Evolutionary conservation across 37 sponge, comb jelly and placozoan species (phyloP).

Genomic region (Theonella swinhoei): DNA sequence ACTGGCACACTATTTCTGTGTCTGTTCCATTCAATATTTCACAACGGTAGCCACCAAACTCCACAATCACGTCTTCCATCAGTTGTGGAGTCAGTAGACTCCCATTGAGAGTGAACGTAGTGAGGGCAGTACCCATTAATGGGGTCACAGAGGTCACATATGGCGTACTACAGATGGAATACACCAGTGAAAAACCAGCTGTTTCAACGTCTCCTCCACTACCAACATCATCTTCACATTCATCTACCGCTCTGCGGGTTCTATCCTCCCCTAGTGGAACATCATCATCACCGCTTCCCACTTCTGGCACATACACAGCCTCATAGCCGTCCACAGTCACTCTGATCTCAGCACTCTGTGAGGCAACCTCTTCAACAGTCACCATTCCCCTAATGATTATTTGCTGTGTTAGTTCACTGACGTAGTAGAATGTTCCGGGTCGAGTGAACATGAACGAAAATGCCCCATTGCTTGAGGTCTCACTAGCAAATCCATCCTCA

Average conservation of each 20-base stretch:
- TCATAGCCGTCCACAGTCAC: conserved; percentile 34
- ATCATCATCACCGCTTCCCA: not conserved
- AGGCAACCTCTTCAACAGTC: not conserved
- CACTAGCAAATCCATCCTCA: not conserved
- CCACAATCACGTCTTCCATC: conserved; percentile 7
- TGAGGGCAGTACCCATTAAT: not conserved
- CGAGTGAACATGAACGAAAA: conserved; percentile 23
- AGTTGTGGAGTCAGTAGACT: not conserved
- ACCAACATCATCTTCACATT: not conserved
- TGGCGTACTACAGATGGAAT: conserved; percentile 52
- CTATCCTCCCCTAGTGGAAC: not conserved
- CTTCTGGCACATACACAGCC: conserved; percentile 3
- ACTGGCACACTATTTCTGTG: not conserved
- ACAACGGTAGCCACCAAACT: conserved; percentile 37
- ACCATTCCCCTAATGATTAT: not conserved
- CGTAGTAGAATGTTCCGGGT: conserved; percentile 24
- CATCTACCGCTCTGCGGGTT: not conserved
- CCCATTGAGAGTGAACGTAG: conserved; percentile 43
- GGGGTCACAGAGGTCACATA: conserved; percentile 33
- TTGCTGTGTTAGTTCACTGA: not conserved
- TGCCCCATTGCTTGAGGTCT: not conserved
- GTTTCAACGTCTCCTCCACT: no score
- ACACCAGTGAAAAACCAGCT: not conserved
- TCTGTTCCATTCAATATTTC: not conserved
- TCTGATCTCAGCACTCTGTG: not conserved